Percentiles rank a stretch among this genome's conserved stretches.
Conservation (phyloP, 2,113 vertebrate species). For the Saimiri boliviensis region DNA sequence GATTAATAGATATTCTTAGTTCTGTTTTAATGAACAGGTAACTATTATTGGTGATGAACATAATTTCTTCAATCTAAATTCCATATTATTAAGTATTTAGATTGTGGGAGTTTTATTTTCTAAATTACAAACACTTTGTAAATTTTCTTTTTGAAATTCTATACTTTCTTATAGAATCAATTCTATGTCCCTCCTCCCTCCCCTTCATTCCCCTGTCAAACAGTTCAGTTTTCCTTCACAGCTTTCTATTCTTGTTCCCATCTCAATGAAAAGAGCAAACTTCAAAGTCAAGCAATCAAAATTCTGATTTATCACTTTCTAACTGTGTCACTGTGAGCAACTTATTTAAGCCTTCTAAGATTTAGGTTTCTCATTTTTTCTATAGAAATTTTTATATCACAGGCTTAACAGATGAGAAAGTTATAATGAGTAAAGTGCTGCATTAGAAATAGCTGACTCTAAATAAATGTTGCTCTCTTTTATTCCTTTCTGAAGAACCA, state of each 20-base stretch:
- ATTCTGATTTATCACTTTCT: not conserved
- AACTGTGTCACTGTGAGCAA: not conserved
- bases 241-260: not conserved
- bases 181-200: too few species aligned
- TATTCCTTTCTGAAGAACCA: not conserved
- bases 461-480: not conserved
- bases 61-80: too few species aligned
- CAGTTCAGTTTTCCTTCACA: not conserved
- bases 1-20: too few species aligned
- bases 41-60: too few species aligned
- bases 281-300: not conserved
- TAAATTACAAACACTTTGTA: not conserved
- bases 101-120: too few species aligned
- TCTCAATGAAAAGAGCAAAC: not conserved
- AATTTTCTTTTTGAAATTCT: not conserved
- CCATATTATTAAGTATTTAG: too few species aligned
- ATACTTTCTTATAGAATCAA: not conserved
- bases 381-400: not conserved
- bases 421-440: not conserved
- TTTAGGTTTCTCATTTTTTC: not conserved
- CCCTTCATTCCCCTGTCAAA: not conserved
- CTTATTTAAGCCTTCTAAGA: too few species aligned
- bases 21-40: too few species aligned
- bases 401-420: not conserved
- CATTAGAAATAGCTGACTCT: not conserved